Evolutionary conservation across 2,888 invertebrate species (phyloP).

Genomic region (Alentia gelatinosa): DNA sequence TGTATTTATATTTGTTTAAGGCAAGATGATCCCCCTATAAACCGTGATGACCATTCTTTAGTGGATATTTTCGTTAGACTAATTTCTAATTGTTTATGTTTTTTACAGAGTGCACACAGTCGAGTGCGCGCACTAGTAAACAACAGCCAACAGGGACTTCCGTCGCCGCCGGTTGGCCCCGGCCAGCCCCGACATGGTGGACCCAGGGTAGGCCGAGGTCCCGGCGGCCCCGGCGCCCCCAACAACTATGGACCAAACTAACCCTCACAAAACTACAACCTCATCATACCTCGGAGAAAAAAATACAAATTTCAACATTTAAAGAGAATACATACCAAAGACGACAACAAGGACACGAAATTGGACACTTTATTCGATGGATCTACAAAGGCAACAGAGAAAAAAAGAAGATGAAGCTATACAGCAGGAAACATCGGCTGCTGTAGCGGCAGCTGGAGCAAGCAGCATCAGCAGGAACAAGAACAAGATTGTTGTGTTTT

Average conservation of each 20-base stretch:
- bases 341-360: constrained; percentile 36
- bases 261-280: constrained; percentile 29
- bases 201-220: constrained; percentile 11
- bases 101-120: constrained; percentile 53
- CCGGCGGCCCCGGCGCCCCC: constrained; percentile 36
- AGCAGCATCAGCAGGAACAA: background rate
- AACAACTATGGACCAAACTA: constrained; percentile 52
- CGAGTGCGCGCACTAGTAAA: constrained; percentile 51
- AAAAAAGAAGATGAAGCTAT: background rate
- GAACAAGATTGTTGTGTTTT: background rate
- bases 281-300: constrained; percentile 51
- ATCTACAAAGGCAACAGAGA: background rate
- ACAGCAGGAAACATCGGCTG: no score
- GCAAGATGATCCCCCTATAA: no score
- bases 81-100: no score
- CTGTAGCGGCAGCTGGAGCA: background rate
- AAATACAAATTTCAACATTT: background rate
- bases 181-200: constrained; percentile 38
- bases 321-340: constrained; percentile 44
- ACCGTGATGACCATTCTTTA: no score
- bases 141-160: constrained; percentile 42
- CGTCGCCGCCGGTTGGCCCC: constrained; percentile 31
- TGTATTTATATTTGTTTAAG: no score
- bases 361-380: constrained; percentile 26
- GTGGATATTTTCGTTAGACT: no score